Percentiles rank a stretch among this genome's conserved stretches.
Conservation (phyloP, 2,797 vertebrate genomes). For the Ciconia nigra region DNA sequence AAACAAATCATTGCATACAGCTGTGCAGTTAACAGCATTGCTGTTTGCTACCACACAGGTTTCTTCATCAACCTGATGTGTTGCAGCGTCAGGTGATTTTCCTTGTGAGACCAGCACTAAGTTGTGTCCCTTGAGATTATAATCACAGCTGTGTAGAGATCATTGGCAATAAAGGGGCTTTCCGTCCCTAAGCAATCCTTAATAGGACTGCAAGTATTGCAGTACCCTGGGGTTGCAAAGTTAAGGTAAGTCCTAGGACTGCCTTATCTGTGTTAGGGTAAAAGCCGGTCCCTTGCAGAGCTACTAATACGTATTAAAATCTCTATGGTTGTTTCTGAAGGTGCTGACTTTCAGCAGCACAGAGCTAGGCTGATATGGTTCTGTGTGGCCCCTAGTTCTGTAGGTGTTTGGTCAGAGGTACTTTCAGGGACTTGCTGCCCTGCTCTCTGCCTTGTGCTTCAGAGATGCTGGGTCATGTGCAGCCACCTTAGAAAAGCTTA, state of each 20-base stretch:
- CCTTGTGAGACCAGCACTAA: background rate
- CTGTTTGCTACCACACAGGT: background rate
- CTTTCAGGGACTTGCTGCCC: background rate
- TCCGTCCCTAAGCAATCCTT: background rate
- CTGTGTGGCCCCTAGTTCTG: background rate
- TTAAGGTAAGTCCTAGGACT: background rate
- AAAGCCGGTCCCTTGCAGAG: background rate
- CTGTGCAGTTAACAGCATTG: background rate
- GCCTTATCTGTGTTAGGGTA: background rate
- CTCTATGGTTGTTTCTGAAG: background rate
- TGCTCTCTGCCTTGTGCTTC: background rate
- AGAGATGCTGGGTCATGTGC: background rate
- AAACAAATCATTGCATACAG: background rate
- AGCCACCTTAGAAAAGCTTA: background rate
- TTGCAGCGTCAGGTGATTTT: background rate
- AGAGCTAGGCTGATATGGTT: background rate
- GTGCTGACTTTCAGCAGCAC: background rate
- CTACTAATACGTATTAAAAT: background rate
- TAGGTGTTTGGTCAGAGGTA: background rate
- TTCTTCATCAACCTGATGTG: background rate
- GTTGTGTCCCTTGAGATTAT: background rate
- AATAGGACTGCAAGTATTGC: accelerated
- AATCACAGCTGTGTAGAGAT: background rate
- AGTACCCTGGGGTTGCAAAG: background rate
- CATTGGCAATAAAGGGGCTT: background rate